These are phyloP conservation scores for Coreius guichenoti DNA, from an alignment of 2,797 vertebrate genomes.

Conservation along the genomic window DNA sequence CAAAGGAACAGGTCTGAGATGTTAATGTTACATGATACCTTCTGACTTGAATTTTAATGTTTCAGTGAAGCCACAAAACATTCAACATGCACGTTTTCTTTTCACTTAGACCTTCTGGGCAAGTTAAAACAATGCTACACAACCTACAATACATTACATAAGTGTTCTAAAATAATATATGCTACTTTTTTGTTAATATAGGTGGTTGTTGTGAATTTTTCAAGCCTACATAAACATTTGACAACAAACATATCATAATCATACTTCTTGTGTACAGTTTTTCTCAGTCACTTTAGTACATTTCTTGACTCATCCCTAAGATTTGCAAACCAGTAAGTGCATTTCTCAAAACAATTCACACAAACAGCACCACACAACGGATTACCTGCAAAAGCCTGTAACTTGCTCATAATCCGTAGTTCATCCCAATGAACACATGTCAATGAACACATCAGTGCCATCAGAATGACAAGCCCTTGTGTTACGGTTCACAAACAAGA, in stretches of 20 bases:
- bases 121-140: background rate
- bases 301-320: too few relatives aligned
- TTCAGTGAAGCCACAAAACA: background rate
- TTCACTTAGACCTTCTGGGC: background rate
- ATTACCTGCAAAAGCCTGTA: too few relatives aligned
- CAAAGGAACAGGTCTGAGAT: slow-evolving; percentile 34
- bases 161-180: background rate
- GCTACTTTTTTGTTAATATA: background rate
- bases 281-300: too few relatives aligned
- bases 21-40: slow-evolving; percentile 27
- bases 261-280: background rate
- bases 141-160: background rate
- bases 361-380: too few relatives aligned
- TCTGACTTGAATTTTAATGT: slow-evolving; percentile 30
- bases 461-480: too few relatives aligned
- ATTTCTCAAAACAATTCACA: too few relatives aligned
- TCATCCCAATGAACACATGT: too few relatives aligned
- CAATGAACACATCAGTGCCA: too few relatives aligned
- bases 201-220: background rate
- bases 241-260: background rate
- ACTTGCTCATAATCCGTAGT: too few relatives aligned
- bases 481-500: too few relatives aligned
- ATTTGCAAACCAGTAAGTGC: too few relatives aligned
- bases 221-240: background rate
- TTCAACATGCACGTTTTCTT: background rate